Conservation (phyloP, 2,888 invertebrate genomes). For the Desoria tigrina region DNA sequence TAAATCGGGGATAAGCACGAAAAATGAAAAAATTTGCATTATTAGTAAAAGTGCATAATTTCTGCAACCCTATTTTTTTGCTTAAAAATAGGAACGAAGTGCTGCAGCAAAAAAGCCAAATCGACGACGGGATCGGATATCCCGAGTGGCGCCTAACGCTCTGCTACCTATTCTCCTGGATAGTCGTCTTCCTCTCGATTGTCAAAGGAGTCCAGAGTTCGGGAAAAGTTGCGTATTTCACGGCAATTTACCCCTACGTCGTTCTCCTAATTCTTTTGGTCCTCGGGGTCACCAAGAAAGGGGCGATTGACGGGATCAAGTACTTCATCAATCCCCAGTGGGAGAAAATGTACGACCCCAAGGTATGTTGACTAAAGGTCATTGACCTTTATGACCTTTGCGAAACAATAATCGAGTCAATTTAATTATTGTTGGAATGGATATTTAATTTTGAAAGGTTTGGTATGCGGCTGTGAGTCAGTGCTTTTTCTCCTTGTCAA, state of each 20-base stretch:
- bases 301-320: slow-evolving; percentile 71
- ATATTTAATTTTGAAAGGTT: slow-evolving; percentile 59
- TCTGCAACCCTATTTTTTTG: no score
- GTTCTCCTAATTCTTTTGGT: slow-evolving; percentile 74
- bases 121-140: slow-evolving; percentile 53
- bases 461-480: slow-evolving; percentile 79
- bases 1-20: no score
- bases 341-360: slow-evolving; percentile 69
- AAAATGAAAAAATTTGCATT: no score
- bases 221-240: slow-evolving; percentile 84
- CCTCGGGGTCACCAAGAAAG: slow-evolving; percentile 62
- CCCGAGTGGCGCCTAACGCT: slow-evolving; percentile 43
- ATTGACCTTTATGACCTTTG: no score
- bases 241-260: slow-evolving; percentile 83
- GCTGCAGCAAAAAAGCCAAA: slow-evolving; percentile 33
- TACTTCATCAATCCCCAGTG: slow-evolving; percentile 81
- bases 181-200: slow-evolving; percentile 90
- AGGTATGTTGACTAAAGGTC: no score
- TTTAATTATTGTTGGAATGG: neutral
- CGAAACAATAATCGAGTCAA: neutral
- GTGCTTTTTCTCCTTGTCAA: slow-evolving; percentile 70
- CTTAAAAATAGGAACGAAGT: slow-evolving; percentile 38
- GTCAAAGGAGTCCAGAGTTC: slow-evolving; percentile 97
- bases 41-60: no score
- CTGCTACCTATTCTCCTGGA: slow-evolving; percentile 87